phyloP scores from a whole-genome alignment of 2,797 vertebrate species.

The Cottoperca gobio region DNA sequence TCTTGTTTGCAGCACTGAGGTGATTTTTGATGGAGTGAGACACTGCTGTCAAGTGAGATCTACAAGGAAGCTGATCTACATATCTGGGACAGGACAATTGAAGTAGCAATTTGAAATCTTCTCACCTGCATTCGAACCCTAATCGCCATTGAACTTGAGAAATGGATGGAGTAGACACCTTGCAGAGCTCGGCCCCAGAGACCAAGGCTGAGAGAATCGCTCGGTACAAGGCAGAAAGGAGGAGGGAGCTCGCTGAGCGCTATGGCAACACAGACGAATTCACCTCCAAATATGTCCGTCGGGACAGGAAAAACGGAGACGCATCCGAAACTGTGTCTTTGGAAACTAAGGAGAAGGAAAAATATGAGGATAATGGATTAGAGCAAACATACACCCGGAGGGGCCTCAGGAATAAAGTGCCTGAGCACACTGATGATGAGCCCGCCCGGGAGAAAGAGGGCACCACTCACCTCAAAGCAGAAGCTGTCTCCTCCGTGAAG shows the following conservation, averaged over 20 bases:
- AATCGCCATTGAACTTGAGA: neutral
- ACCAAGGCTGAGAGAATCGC: slow-evolving; percentile 89
- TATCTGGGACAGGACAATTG: neutral
- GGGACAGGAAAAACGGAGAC: slow-evolving; percentile 74
- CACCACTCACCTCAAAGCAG: slow-evolving; percentile 16
- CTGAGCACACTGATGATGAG: slow-evolving; percentile 36
- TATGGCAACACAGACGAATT: slow-evolving; percentile 83
- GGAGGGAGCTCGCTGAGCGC: slow-evolving; percentile 84
- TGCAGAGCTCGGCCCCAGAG: slow-evolving; percentile 80
- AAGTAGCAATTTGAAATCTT: slow-evolving; percentile 24
- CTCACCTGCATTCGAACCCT: slow-evolving; percentile 19
- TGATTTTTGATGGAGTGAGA: slow-evolving; percentile 69
- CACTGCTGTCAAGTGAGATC: slow-evolving; percentile 40
- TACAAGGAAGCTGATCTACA: slow-evolving; percentile 16
- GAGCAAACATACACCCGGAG: slow-evolving; percentile 55
- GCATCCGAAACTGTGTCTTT: slow-evolving; percentile 52
- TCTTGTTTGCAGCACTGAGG: slow-evolving; percentile 67
- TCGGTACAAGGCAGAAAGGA: slow-evolving; percentile 87
- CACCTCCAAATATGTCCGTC: slow-evolving; percentile 78
- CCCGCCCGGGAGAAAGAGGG: slow-evolving; percentile 32
- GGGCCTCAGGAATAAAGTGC: slow-evolving; percentile 54
- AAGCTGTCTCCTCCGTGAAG: slow-evolving; percentile 38
- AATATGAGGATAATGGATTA: slow-evolving; percentile 51
- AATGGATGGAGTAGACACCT: slow-evolving; percentile 83
- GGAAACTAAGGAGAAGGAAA: slow-evolving; percentile 58